phyloP scores from a whole-genome alignment of 2,888 invertebrate genomes.

The Chouioia cunea region DNA sequence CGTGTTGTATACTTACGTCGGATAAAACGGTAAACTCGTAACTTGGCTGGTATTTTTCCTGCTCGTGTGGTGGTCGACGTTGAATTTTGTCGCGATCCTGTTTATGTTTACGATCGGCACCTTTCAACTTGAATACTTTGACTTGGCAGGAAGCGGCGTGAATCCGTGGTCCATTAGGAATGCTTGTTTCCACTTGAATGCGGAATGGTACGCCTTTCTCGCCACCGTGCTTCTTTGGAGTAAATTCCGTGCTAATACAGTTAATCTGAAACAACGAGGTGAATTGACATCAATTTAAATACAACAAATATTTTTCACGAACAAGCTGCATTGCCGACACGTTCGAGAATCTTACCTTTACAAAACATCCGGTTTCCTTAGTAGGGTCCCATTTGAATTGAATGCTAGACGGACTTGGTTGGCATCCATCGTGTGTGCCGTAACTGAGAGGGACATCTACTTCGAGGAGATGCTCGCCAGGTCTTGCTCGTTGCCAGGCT shows the following conservation, averaged over 20 bases:
- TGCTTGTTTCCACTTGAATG: constrained; percentile 91
- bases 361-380: constrained; percentile 94
- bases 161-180: constrained; percentile 76
- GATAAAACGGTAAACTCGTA: constrained; percentile 95
- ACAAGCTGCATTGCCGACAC: too few species aligned
- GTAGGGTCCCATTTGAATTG: constrained; percentile 96
- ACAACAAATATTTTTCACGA: not conserved
- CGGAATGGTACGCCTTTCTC: constrained; percentile 98
- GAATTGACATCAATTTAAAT: constrained; percentile 1
- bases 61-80: constrained; percentile 84
- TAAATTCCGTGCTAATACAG: constrained; percentile 98
- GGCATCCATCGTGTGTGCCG: constrained; percentile 86
- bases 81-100: constrained; percentile 96
- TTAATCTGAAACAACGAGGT: constrained; percentile 76
- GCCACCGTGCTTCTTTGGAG: constrained; percentile 97
- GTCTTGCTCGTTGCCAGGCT: constrained; percentile 90
- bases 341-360: constrained; percentile 85
- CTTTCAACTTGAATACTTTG: constrained; percentile 94
- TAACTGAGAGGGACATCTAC: constrained; percentile 94
- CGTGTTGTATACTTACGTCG: constrained; percentile 77
- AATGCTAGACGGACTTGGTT: constrained; percentile 78
- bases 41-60: constrained; percentile 94
- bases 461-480: constrained; percentile 93
- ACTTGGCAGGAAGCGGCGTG: constrained; percentile 97
- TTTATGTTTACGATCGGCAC: constrained; percentile 96